These are phyloP conservation scores for Caprella mutica DNA, from an alignment of 2,888 invertebrate genomes.

Conservation along the genomic window DNA sequence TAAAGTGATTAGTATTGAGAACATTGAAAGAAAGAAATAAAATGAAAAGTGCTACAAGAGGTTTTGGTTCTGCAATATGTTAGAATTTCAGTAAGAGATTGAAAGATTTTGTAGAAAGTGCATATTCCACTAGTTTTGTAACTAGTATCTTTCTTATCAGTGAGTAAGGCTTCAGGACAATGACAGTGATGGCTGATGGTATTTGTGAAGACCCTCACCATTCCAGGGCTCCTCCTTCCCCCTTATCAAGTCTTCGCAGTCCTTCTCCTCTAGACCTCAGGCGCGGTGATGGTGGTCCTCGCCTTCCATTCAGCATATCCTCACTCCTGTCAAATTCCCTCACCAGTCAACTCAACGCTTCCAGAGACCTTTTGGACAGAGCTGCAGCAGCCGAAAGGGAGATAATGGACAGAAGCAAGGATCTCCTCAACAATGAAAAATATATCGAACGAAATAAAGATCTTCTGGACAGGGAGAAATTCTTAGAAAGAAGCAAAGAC, in stretches of 20 bases:
- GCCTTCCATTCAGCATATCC: constrained; percentile 31
- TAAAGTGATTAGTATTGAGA: no score
- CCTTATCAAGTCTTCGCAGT: constrained; percentile 12
- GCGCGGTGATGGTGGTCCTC: constrained; percentile 15
- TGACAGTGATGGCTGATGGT: constrained; percentile 12
- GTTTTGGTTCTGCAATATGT: no score
- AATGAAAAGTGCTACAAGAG: no score
- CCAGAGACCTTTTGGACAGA: constrained; percentile 9
- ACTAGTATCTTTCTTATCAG: no score
- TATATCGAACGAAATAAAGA: not conserved
- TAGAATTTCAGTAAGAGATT: no score
- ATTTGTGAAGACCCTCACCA: constrained; percentile 4
- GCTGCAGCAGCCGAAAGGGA: constrained; percentile 4
- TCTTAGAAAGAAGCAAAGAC: no score
- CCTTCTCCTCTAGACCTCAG: constrained; percentile 30
- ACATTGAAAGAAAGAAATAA: no score
- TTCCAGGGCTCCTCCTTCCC: not conserved
- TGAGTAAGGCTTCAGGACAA: no score
- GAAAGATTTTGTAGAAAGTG: no score
- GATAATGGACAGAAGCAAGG: constrained; percentile 10
- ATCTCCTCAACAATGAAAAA: not conserved
- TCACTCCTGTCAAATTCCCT: constrained; percentile 17
- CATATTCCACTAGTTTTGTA: no score
- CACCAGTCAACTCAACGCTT: not conserved
- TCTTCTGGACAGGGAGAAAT: not conserved